Evolutionary conservation across 2,888 invertebrate genomes (phyloP), one percentile per base, ranked within the genome.

Genomic region (Cacoxenus indagator): DNA sequence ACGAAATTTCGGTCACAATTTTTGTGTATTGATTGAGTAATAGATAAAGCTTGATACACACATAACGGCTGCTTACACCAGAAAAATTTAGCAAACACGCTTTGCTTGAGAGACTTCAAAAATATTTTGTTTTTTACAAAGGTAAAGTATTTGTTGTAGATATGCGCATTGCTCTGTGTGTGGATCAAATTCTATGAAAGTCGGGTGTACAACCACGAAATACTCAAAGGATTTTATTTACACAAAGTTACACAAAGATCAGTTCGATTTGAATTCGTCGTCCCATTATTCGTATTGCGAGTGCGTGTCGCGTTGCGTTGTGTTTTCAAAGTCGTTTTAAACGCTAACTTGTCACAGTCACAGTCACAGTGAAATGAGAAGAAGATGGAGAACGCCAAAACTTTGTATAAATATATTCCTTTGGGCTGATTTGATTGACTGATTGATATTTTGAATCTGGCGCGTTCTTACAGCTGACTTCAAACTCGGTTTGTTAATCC

Each of bases 331-430:
- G n/a, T n/a, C n/a, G n/a, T n/a, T n/a, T n/a, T n/a, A n/a, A n/a
- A n/a, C n/a, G n/a, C n/a, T n/a, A n/a, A n/a, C n/a, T n/a, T n/a
- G n/a, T n/a, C 17, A 5, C 46, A 64, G 46, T 45, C 46, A 67
- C 26, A 37, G 57, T 17, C 59, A 61, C 24, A 69, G 55, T 64
- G 46, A n/a, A n/a, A 43, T 62, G 22, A 64, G 45, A 64, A 19
- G 17, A 54, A 22, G 19, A 43, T 14, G 14, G 22, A 37, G 37
- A 4, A 31, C 29, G 57, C 55, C 74, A 77, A 51, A 85, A 85
- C 85, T 85, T 85, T 85, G 85, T 85, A 85, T 85, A 85, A 85
- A 85, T 85, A 85, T 85, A 86, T 81, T 85, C 85, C 85, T 85
- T 85, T 85, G 84, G 62, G 51, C 51, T 51, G 9, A 43, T 48